Evolutionary conservation across 2,888 invertebrate species (phyloP).

Genomic region (Neoascia interrupta): DNA sequence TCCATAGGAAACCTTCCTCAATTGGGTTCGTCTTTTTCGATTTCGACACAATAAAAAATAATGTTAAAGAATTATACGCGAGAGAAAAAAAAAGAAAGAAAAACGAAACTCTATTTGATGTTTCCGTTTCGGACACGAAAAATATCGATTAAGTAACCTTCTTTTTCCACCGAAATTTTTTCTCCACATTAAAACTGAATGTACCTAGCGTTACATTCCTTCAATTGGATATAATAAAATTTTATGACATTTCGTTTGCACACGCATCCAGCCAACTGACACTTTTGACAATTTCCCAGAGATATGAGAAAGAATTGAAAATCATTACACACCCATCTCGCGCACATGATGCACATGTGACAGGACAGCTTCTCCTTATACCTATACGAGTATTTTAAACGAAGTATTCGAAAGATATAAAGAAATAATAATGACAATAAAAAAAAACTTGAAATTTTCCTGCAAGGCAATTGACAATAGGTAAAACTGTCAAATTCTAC

Average conservation of each 20-base stretch:
- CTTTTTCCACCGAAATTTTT: neutral
- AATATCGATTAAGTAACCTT: conserved; percentile 17
- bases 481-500: too few relatives aligned
- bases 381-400: too few relatives aligned
- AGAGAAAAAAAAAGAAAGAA: conserved; percentile 1
- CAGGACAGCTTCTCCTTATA: too few relatives aligned
- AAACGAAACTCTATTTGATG: conserved; percentile 13
- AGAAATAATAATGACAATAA: too few relatives aligned
- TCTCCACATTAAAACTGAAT: conserved; percentile 2
- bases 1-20: conserved; percentile 7
- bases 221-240: conserved; percentile 31
- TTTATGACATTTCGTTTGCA: conserved; percentile 33
- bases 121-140: neutral
- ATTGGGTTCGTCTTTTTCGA: conserved; percentile 21
- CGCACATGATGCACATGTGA: too few relatives aligned
- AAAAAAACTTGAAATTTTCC: too few relatives aligned
- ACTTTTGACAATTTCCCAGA: neutral
- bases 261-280: too few relatives aligned
- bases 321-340: conserved; percentile 8
- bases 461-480: too few relatives aligned
- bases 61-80: conserved; percentile 15
- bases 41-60: conserved; percentile 17
- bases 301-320: conserved; percentile 7
- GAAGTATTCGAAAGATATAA: too few relatives aligned
- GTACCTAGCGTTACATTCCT: neutral